Base-by-base conservation (phyloP, 23 tunicate species). In the Trididemnum miniatum region DNA sequence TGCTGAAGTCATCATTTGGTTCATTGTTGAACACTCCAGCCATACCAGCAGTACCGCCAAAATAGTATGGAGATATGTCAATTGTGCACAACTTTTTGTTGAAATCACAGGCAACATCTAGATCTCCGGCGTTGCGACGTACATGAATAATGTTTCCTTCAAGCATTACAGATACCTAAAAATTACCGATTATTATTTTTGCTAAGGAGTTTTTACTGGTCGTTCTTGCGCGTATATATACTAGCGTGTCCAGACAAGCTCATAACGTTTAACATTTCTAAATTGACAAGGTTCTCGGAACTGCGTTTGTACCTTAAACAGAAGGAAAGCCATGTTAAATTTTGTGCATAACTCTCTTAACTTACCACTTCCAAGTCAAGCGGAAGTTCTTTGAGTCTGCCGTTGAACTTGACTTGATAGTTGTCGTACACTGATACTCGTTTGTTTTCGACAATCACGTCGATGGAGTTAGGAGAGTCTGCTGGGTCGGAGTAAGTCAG, bases 1-100 rank as follows among this genome's bases (percentile, higher is more conserved):
- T 29, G 24, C 65, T 88, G 74, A 93, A 84, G 71, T 93, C 98
- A 67, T 85, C 90, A 30, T 31, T 25, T 5, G 89, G 92, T 59
- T 93, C 98, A 65, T 93, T 93, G 89, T 93, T 88, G 88, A 72
- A 93, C 22, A 79, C 84, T 18, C 98, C 98, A 39, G 92, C 86
- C 69, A 93, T 51, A 65, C 98, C 98, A 69, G 80, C 86, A 65
- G 86, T 83, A 0, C 83, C 80, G 36, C 87, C 93, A 71, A 93
- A 93, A 84, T 88, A 93, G 84, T 69, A 93, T 31, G 98, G 93
- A 24, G 87, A 81, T 23, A 93, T 71, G 44, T 93, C 93, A 22
- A 93, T 59, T 20, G 89, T 60, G 82, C 90, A 88, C 25, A 87
- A 81, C 1, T 93, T 60, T 29, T 81, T 84, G 31, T 15, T 78